Base-by-base conservation (phyloP, 1,140 invertebrate species). In the Ruditapes philippinarum region DNA sequence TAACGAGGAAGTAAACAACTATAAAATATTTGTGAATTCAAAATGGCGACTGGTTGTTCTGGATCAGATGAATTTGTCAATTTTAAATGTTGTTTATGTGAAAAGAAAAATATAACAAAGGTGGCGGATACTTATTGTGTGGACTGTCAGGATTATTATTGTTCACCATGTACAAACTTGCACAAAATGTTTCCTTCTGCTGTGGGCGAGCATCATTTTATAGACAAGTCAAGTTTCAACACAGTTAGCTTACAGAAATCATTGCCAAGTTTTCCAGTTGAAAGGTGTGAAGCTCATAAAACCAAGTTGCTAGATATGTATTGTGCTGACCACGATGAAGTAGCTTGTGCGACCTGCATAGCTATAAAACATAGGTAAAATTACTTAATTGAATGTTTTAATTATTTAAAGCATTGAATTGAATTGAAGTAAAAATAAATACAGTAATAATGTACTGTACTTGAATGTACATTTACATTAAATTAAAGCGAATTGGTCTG, bases 31-130 rank as follows among this genome's bases (percentile, higher is more conserved):
- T 45, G 42, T n/a, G n/a, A n/a, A n/a, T n/a, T n/a, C 22, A 65
- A 65, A 65, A 65, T 65, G 60, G 60, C 60, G 60, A 33, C 60
- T 65, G 60, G 60, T 31, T n/a, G 60, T 9, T 31, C 28, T 65
- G n/a, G 9, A 14, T 73, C 68, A 40, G 68, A 73, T 19, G 68
- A 73, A 73, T 11, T n/a, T 7, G 4, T 73, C 1, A 25, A 40
- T 38, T 22, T 40, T 42, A 22, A 40, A n/a, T 73, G 68, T 42
- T 40, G 36, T 42, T n/a, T 42, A 22, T 73, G 68, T n/a, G 68
- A 7, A 11, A 28, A n/a, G 4, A 73, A 73, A 22, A 25, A 42
- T 12, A 42, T 40, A 12, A 22, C 68, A n/a, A 42, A 2, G n/a
- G 36, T 40, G 28, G 68, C 68, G 22, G 68, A 40, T 7, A 38